These are phyloP conservation scores for Arenaria interpres DNA, from an alignment of 2,113 vertebrate genomes.

Conservation along the genomic window DNA sequence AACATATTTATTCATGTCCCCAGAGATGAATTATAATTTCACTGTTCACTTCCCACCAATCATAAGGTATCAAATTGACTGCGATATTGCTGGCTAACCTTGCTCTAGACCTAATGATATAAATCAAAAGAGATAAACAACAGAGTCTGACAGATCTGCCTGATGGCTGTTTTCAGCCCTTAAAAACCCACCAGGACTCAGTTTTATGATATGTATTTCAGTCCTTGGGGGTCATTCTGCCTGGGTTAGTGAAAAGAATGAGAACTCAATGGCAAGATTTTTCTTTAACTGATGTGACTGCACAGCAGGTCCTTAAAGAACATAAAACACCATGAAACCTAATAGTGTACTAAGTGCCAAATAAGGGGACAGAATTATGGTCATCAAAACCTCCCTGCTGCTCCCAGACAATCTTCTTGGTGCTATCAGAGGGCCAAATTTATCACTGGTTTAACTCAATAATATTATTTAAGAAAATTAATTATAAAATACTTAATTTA, in stretches of 20 bases:
- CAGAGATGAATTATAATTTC: conserved; percentile 39
- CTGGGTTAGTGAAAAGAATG: conserved; percentile 12
- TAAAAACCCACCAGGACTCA: conserved; percentile 9
- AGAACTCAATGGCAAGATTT: neutral
- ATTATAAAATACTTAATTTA: neutral
- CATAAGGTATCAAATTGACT: neutral
- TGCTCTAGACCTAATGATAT: conserved; percentile 24
- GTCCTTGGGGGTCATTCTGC: conserved; percentile 2
- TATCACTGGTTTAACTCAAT: neutral
- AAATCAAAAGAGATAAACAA: conserved; percentile 48
- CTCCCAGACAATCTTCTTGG: neutral
- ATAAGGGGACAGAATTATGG: neutral
- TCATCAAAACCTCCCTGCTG: neutral
- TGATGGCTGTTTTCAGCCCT: conserved; percentile 20
- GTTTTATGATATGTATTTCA: conserved; percentile 32
- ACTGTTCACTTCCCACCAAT: conserved; percentile 33
- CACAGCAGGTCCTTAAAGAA: conserved; percentile 37
- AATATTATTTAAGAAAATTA: neutral
- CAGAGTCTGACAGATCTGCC: conserved; percentile 31
- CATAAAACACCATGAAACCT: conserved; percentile 6
- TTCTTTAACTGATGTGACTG: conserved; percentile 24
- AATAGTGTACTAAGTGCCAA: conserved; percentile 29
- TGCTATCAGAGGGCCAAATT: neutral
- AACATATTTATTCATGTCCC: conserved; percentile 16
- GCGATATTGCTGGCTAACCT: neutral